Base-by-base conservation (phyloP, 2,113 vertebrate genomes). In the Gasterosteus aculeatus region DNA sequence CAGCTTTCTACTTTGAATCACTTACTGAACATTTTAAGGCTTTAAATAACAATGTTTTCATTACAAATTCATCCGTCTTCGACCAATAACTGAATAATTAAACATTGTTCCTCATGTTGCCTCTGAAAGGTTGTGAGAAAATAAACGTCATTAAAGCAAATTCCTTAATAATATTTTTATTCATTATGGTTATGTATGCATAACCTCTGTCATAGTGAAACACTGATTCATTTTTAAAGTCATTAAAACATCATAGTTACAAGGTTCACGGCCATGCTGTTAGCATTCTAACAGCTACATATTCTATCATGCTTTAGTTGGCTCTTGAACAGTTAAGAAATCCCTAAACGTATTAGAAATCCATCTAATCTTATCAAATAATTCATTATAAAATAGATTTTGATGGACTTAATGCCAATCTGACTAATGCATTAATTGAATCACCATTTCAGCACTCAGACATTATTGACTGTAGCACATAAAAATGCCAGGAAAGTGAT, bases 401-500 rank as follows among this genome's bases (percentile, higher is more conserved):
- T n/a, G 15, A 56, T 56, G 47, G 1, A 31, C 41, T 66, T 56
- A 51, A 4, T 18, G 1, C 42, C 0, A n/a, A 26, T 46, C 19
- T 6, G 22, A 68, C 15, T 31, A 51, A 47, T 26, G 5, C 7
- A 10, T 14, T 33, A 6, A 56, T 16, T 2, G 53, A 33, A 10
- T 12, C 16, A 41, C 42, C 4, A 15, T 56, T 35, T 47, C 10
- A 67, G 35, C 47, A 5, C 5, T 73, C 22, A 72, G 53, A 62
- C 0, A 6, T 74, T 42, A 68, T 31, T 44, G 49, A 57, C 64
- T 39, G 49, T 61, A 58, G 46, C 51, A 46, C 69, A 9, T 31
- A 18, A 68, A 66, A 42, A 29, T 47, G 61, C 39, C 29, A 60
- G 39, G 16, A 60, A 63, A 35, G 46, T 69, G 22, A 63, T 16